Evolutionary conservation across 1,140 invertebrate species (phyloP), one percentile per base, ranked within the genome.

Genomic region (Drosophila sp.): DNA sequence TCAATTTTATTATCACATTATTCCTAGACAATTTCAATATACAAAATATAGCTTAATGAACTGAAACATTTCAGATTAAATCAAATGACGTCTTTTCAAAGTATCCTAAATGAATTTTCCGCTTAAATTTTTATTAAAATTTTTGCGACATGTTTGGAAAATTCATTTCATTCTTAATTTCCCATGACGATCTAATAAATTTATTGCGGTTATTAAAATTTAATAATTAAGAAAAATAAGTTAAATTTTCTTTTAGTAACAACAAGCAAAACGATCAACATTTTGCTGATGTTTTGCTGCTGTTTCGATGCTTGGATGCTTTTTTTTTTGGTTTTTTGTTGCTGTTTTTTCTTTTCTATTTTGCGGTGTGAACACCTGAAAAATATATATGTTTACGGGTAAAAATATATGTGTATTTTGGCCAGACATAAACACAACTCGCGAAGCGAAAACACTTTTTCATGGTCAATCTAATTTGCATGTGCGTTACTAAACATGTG

Each of bases 381-480:
- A 73, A 72, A 72, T 67, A 61, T 67, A 61, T 41, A 73, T 75
- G 71, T 72, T 33, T 47, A 41, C 71, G 40, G 70, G 33, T 73
- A 60, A 60, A 65, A 55, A 61, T 44, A 29, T 63, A 57, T 63
- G 57, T 55, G 61, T 47, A 60, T 30, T 5, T 62, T 50, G 65
- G 61, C 63, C 73, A 76, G 65, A 69, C 60, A 76, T 76, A 69
- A 69, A 55, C 35, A 50, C 44, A 50, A 50, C 65, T 66, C 17
- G 54, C 41, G 30, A 70, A 32, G 73, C 73, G 41, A 76, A 76
- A 76, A 76, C 66, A 76, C 44, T 60, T 76, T 76, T 76, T 76
- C 73, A 76, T 76, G 73, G 73, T 76, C 73, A 76, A 76, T 70
- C 66, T 76, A 76, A 76, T 76, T 76, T 76, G 73, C 73, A 70